Evolutionary conservation across 2,113 vertebrate genomes (phyloP).

Genomic region (Erythrolamprus reginae): DNA sequence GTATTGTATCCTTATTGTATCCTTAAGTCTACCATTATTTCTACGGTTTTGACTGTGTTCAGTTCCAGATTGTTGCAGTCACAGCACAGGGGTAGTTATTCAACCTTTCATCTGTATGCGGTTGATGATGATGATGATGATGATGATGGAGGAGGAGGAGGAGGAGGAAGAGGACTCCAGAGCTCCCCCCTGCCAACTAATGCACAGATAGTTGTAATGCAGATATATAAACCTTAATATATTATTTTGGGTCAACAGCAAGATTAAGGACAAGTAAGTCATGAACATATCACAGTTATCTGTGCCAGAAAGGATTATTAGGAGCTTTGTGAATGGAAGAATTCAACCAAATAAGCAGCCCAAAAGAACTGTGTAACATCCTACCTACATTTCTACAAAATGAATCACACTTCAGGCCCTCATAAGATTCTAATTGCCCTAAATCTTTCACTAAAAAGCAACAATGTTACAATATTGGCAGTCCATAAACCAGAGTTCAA

Average conservation of each 20-base stretch:
- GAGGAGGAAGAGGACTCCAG: not conserved
- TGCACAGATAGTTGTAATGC: not conserved
- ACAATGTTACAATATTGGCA: not conserved
- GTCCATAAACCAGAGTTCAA: not conserved
- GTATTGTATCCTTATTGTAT: no score
- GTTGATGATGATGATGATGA: no score
- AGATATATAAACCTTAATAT: not conserved
- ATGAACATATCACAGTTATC: not conserved
- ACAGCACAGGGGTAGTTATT: no score
- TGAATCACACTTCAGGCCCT: not conserved
- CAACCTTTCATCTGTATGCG: no score
- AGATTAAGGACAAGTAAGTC: not conserved
- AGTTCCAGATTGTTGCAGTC: no score
- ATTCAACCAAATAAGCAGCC: not conserved
- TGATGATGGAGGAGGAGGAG: no score
- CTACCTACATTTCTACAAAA: not conserved
- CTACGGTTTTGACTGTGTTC: no score
- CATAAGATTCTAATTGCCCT: not conserved
- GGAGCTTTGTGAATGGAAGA: not conserved
- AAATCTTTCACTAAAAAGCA: not conserved
- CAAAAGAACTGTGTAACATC: not conserved
- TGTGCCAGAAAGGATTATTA: not conserved
- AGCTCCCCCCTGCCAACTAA: not conserved
- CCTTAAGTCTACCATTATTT: no score
- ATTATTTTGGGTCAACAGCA: not conserved